These are phyloP conservation scores for Coilia nasus DNA, from an alignment of 2,797 vertebrate genomes.

Conservation along the genomic window DNA sequence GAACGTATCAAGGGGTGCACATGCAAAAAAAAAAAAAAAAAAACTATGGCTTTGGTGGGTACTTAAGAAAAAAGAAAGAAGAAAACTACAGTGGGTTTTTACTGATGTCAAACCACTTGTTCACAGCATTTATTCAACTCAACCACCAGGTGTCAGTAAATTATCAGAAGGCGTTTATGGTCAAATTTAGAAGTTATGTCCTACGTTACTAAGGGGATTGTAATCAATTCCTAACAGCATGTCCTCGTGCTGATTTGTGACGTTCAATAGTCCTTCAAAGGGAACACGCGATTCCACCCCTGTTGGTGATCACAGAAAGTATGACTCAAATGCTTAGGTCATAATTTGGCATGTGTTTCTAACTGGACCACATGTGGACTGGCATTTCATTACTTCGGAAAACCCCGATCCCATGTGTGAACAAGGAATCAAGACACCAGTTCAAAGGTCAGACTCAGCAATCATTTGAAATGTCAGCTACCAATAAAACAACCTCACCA, in stretches of 20 bases:
- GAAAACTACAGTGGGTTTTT: slow-evolving; percentile 7
- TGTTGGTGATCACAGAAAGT: background rate
- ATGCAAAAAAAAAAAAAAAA: slow-evolving; percentile 17
- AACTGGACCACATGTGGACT: slow-evolving; percentile 9
- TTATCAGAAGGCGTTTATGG: background rate
- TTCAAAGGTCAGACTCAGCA: slow-evolving; percentile 10
- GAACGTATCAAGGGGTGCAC: background rate
- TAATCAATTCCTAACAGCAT: background rate
- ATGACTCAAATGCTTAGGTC: slow-evolving; percentile 1
- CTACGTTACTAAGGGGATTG: background rate
- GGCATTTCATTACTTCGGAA: background rate
- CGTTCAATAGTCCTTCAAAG: background rate
- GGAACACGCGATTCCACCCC: background rate
- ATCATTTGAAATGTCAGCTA: slow-evolving; percentile 42
- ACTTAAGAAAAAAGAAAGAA: slow-evolving; percentile 26
- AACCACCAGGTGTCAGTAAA: slow-evolving; percentile 66
- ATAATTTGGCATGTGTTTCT: slow-evolving; percentile 1
- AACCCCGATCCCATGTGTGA: background rate
- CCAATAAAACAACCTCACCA: slow-evolving; percentile 25
- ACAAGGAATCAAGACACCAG: slow-evolving; percentile 19
- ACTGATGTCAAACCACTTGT: slow-evolving; percentile 30
- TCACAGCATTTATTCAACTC: slow-evolving; percentile 56
- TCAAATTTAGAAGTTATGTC: background rate
- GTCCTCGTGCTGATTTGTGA: background rate
- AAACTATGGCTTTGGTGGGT: slow-evolving; percentile 42